A percentile compares a stretch with the other conserved stretches of the same genome.
Evolutionary conservation across 1,140 invertebrate genomes (phyloP).

Genomic region (Amyelois transitella): DNA sequence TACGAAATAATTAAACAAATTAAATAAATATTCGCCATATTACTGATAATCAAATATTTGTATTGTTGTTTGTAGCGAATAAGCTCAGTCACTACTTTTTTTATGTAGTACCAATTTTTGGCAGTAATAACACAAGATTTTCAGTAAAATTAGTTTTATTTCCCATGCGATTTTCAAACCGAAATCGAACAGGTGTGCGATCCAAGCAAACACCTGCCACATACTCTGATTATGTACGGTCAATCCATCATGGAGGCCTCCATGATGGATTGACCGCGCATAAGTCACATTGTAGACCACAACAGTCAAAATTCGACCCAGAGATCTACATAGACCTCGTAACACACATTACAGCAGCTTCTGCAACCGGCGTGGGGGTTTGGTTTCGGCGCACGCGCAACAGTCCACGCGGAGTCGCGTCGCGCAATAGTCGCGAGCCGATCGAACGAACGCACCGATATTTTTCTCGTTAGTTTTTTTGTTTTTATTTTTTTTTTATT

Average conservation of each 20-base stretch:
- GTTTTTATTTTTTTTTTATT: conserved; percentile 2
- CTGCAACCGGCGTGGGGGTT: conserved; percentile 36
- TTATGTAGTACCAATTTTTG: too few relatives aligned
- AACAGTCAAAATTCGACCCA: conserved; percentile 28
- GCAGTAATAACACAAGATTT: too few relatives aligned
- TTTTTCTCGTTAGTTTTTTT: background rate
- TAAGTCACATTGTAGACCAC: background rate
- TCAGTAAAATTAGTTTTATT: too few relatives aligned
- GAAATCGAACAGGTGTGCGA: background rate
- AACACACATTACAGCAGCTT: conserved; percentile 52
- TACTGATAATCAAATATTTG: too few relatives aligned
- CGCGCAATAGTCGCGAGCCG: conserved; percentile 45
- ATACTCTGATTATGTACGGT: background rate
- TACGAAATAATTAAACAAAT: too few relatives aligned
- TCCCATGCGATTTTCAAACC: too few relatives aligned
- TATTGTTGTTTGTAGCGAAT: too few relatives aligned
- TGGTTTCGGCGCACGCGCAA: conserved; percentile 39
- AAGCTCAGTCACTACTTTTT: too few relatives aligned
- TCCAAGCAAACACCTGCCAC: background rate
- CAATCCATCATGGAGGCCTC: background rate
- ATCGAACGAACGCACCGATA: conserved; percentile 11
- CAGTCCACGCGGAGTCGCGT: conserved; percentile 48
- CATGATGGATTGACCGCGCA: background rate
- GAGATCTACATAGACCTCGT: conserved; percentile 54
- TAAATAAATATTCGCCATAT: too few relatives aligned